Conservation (phyloP, 1,140 invertebrate species). For the Drosophila quadrilineata region DNA sequence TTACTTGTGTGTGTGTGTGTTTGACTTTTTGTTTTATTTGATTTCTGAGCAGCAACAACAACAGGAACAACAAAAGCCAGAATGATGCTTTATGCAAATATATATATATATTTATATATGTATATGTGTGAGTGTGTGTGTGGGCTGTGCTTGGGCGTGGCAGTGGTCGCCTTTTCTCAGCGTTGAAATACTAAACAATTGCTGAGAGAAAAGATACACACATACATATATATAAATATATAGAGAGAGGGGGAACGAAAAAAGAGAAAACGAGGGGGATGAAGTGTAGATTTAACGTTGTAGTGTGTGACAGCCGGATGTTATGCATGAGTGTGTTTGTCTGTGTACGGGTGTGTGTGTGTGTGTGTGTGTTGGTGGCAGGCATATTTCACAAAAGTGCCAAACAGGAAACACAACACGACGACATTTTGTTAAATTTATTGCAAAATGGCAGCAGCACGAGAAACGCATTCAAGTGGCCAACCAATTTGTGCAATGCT, state of each 20-base stretch:
- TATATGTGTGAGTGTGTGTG: too few species aligned
- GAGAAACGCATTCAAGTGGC: constrained; percentile 35
- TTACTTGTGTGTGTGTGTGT: too few species aligned
- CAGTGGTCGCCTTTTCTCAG: constrained; percentile 42
- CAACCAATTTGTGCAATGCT: constrained; percentile 44
- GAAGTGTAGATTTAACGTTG: too few species aligned
- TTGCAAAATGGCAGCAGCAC: constrained; percentile 53
- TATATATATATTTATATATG: too few species aligned
- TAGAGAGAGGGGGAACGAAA: background rate
- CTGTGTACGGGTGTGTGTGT: constrained; percentile 13
- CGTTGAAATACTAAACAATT: constrained; percentile 59
- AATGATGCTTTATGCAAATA: constrained; percentile 50
- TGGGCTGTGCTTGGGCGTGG: constrained; percentile 33
- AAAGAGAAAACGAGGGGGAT: background rate
- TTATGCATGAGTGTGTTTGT: too few species aligned
- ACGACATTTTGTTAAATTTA: constrained; percentile 62
- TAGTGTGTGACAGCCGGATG: constrained; percentile 70
- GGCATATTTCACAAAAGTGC: constrained; percentile 64
- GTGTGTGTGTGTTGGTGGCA: constrained; percentile 30
- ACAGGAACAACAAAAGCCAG: constrained; percentile 15
- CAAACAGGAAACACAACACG: constrained; percentile 63
- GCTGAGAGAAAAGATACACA: too few species aligned
- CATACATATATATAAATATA: too few species aligned
- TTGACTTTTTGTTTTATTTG: constrained; percentile 64
- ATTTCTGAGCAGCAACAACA: constrained; percentile 51